These are phyloP conservation scores for Burhinus oedicnemus DNA, from an alignment of 2,113 vertebrate species.

Conservation along the genomic window DNA sequence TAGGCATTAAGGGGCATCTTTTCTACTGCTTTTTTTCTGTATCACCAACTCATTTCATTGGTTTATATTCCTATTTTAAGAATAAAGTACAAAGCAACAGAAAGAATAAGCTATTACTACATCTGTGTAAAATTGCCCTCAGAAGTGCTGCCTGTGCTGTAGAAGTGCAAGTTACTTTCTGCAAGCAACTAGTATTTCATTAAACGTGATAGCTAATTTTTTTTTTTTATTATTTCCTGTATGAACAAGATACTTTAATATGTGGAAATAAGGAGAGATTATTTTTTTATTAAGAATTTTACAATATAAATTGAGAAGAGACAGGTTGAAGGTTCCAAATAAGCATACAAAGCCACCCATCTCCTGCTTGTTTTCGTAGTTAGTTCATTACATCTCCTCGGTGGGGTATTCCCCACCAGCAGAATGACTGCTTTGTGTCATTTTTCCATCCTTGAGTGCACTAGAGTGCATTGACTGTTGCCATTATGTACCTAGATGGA, in stretches of 20 bases:
- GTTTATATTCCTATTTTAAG: conserved; percentile 43
- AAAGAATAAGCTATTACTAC: conserved; percentile 39
- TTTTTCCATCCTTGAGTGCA: conserved; percentile 74
- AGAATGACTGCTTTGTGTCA: conserved; percentile 72
- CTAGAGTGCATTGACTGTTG: conserved; percentile 72
- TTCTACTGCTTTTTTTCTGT: conserved; percentile 70
- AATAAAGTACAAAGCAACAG: conserved; percentile 65
- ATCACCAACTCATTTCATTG: conserved; percentile 61
- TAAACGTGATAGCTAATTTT: conserved; percentile 1
- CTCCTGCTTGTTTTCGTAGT: conserved; percentile 63
- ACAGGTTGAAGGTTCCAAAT: conserved; percentile 56
- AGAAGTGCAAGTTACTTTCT: conserved; percentile 41
- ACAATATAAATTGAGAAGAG: conserved; percentile 53
- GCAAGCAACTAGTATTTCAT: not conserved
- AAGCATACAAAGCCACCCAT: conserved; percentile 58
- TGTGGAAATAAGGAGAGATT: conserved; percentile 16
- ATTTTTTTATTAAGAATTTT: not conserved
- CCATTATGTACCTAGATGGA: conserved; percentile 75
- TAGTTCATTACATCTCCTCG: conserved; percentile 66
- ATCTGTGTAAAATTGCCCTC: conserved; percentile 39
- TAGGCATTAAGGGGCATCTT: conserved; percentile 77
- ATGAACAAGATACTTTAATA: conserved; percentile 48
- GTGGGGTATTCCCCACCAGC: conserved; percentile 75
- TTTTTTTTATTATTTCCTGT: conserved; percentile 24
- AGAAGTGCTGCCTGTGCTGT: conserved; percentile 23